Evolutionary conservation across 2,888 invertebrate genomes (phyloP).

Genomic region (Cyclophora punctaria): DNA sequence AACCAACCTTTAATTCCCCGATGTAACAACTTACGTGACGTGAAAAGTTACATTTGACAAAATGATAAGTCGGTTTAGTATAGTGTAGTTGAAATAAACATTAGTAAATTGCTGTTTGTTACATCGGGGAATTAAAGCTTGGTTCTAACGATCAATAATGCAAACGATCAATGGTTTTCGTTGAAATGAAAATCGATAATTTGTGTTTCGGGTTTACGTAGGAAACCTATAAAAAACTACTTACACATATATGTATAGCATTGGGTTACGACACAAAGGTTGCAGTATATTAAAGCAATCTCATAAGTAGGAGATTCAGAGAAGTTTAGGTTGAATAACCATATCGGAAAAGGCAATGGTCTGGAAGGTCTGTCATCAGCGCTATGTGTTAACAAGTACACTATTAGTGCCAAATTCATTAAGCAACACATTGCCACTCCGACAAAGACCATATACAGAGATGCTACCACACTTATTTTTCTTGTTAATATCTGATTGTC

Average conservation of each 20-base stretch:
- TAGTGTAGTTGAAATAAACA: no score
- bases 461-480: slow-evolving; percentile 29
- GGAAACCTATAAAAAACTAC: slow-evolving; percentile 17
- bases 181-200: no score
- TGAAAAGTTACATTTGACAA: no score
- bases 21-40: no score
- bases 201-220: no score
- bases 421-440: slow-evolving; percentile 24
- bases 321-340: slow-evolving; percentile 36
- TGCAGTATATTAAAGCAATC: slow-evolving; percentile 31
- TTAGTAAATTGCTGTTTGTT: no score
- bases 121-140: no score
- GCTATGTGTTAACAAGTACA: slow-evolving; percentile 23
- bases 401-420: slow-evolving; percentile 21
- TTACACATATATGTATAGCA: slow-evolving; percentile 40
- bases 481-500: slow-evolving; percentile 37
- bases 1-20: no score
- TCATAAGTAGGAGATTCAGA: slow-evolving; percentile 39
- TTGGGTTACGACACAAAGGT: slow-evolving; percentile 24
- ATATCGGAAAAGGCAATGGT: slow-evolving; percentile 43
- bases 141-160: no score
- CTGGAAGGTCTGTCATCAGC: slow-evolving; percentile 23
- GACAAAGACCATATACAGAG: slow-evolving; percentile 22
- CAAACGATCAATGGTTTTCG: no score
- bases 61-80: no score